Evolutionary conservation across 2,888 invertebrate species (phyloP), one percentile per base, ranked within the genome.

Genomic region (Calameuta filiformis): DNA sequence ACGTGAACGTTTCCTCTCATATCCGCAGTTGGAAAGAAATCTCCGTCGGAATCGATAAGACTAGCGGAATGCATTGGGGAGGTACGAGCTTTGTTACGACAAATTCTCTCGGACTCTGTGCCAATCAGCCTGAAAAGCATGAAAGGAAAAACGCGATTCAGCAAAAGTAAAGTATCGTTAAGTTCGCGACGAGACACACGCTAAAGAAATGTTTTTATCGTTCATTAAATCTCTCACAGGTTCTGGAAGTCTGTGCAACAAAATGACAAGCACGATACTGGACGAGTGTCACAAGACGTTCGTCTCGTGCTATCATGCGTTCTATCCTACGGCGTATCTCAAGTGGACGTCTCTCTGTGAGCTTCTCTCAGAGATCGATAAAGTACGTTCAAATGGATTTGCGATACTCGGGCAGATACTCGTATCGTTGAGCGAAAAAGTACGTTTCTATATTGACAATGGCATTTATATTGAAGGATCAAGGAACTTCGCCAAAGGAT

Each of bases 321-420:
- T 99, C 92, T 98, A 98, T 92, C 98, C 99, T 0, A 98, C 98
- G 0, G 96, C 97, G 0, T 95, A 95, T 77, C 92, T 98, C 76
- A 98, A 98, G 90, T 98, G 98, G 98, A 96, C 96, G 83, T 97
- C 97, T 87, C 92, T 99, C 0, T 98, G 98, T 90, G 96, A 97
- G 86, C 91, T 97, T 80, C 92, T 98, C n/a, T 93, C 94, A 37
- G 94, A 95, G 89, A 94, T 94, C 88, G 94, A 94, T 80, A 95
- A 95, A 92, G 95, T 95, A 92, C 85, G 89, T 81, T 15, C 9
- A 33, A 0, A 69, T 69, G 30, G 30, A 6, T 30, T 30, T 23
- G 37, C 34, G 11, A 37, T 68, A 33, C 40, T 40, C 6, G 6
- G 2, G 6, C 15, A 40, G 6, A 6, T 4, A 40, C 40, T 15